Evolutionary conservation across 1,140 invertebrate genomes (phyloP).

Genomic region (Cyclargus thomasi): DNA sequence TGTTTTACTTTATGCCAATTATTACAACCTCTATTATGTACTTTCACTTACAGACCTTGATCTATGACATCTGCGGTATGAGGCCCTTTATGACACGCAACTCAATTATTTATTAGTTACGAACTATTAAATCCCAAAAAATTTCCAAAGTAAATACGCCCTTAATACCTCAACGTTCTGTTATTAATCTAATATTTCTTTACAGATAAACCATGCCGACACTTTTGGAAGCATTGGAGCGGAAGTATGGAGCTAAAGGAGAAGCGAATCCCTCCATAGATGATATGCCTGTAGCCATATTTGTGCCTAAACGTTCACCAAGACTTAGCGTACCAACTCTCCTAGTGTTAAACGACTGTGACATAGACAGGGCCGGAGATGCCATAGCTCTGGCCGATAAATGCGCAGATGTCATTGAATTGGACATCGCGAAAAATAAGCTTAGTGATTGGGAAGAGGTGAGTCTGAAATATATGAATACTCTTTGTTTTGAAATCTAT

Average conservation of each 20-base stretch:
- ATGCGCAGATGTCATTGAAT: slow-evolving; percentile 89
- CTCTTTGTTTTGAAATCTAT: too few relatives aligned
- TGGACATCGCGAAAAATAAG: slow-evolving; percentile 93
- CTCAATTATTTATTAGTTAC: background rate
- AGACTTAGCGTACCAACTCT: slow-evolving; percentile 85
- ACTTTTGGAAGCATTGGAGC: slow-evolving; percentile 87
- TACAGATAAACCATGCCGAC: slow-evolving; percentile 81
- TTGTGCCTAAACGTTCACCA: slow-evolving; percentile 87
- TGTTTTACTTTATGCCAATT: too few relatives aligned
- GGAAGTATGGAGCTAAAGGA: slow-evolving; percentile 85
- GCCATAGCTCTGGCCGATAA: slow-evolving; percentile 84
- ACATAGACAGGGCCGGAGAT: slow-evolving; percentile 90
- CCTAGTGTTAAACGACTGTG: slow-evolving; percentile 92
- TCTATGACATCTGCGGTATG: background rate
- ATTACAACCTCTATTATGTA: background rate
- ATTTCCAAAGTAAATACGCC: background rate
- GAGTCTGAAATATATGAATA: slow-evolving; percentile 30
- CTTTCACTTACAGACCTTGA: background rate
- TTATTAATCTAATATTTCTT: slow-evolving; percentile 15
- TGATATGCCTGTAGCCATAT: slow-evolving; percentile 83
- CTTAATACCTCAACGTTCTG: background rate
- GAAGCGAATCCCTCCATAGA: slow-evolving; percentile 76
- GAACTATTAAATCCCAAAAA: background rate
- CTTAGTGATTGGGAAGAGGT: slow-evolving; percentile 90
- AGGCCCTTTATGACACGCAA: background rate